A percentile compares a stretch with the other conserved stretches of the same genome.
These are phyloP conservation scores for Drosophila repletoides DNA, from an alignment of 1,140 invertebrate species.

Conservation along the genomic window DNA sequence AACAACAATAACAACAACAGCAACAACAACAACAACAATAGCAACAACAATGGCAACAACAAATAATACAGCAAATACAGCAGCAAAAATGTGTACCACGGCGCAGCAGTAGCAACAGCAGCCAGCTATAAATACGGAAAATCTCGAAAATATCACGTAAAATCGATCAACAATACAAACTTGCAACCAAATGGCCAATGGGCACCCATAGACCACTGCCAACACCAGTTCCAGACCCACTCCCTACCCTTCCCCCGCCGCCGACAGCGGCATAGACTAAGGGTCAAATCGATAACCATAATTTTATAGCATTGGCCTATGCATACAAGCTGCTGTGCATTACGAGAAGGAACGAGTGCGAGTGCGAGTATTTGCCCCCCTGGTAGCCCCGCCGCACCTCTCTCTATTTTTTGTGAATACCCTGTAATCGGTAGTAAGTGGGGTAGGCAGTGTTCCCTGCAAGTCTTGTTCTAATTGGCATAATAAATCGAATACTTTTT, in stretches of 20 bases:
- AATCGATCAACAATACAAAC: slow-evolving; percentile 82
- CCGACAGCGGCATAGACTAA: slow-evolving; percentile 22
- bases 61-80: slow-evolving; percentile 60
- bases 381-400: neutral
- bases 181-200: slow-evolving; percentile 75
- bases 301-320: slow-evolving; percentile 53
- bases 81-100: slow-evolving; percentile 63
- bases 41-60: slow-evolving; percentile 42
- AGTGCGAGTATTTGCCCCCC: too few relatives aligned
- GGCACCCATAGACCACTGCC: slow-evolving; percentile 30
- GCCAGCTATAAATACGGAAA: slow-evolving; percentile 81
- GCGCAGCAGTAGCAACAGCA: slow-evolving; percentile 39
- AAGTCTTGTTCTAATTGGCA: too few relatives aligned
- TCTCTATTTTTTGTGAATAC: too few relatives aligned
- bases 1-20: slow-evolving; percentile 30
- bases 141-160: slow-evolving; percentile 82
- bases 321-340: slow-evolving; percentile 14
- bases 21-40: slow-evolving; percentile 36
- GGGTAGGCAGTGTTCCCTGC: too few relatives aligned
- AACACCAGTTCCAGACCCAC: slow-evolving; percentile 20
- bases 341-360: too few relatives aligned
- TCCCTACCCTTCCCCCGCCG: neutral
- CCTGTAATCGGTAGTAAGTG: too few relatives aligned
- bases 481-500: too few relatives aligned
- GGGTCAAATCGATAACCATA: slow-evolving; percentile 80